phyloP scores from a whole-genome alignment of 2,113 vertebrate species.

The Ptilonorhynchus violaceus region DNA sequence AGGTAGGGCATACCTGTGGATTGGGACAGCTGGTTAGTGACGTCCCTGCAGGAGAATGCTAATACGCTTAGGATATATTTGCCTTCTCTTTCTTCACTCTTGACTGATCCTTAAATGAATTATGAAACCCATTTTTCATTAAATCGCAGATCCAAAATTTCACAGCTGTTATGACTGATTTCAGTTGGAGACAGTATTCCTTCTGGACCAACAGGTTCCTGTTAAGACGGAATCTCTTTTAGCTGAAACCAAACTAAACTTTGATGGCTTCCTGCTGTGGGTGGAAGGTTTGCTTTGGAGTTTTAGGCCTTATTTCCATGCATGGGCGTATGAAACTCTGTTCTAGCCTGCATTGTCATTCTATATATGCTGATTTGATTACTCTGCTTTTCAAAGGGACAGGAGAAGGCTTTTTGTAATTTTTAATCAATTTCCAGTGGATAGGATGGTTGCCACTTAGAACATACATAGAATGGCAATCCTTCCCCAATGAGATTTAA shows the following conservation, averaged over 20 bases:
- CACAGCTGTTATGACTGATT: neutral
- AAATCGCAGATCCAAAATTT: neutral
- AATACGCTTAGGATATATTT: neutral
- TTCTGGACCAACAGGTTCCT: neutral
- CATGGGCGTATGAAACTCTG: neutral
- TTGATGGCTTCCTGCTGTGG: neutral
- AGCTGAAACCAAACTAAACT: neutral
- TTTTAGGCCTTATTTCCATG: neutral
- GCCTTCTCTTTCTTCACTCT: neutral
- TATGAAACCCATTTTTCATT: neutral
- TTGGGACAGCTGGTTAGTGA: neutral
- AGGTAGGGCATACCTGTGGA: neutral
- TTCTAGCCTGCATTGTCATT: neutral
- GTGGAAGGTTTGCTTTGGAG: neutral
- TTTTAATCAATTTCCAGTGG: neutral
- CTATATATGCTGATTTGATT: neutral
- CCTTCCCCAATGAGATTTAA: neutral
- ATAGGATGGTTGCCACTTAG: neutral
- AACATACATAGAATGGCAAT: neutral
- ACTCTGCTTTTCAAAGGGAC: neutral
- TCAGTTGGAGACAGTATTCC: neutral
- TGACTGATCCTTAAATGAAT: neutral
- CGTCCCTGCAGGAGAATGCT: neutral
- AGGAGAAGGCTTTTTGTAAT: neutral
- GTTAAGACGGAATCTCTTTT: neutral